phyloP scores from a whole-genome alignment of 64 coral and sea anemone species.

The Anthopleura sola region DNA sequence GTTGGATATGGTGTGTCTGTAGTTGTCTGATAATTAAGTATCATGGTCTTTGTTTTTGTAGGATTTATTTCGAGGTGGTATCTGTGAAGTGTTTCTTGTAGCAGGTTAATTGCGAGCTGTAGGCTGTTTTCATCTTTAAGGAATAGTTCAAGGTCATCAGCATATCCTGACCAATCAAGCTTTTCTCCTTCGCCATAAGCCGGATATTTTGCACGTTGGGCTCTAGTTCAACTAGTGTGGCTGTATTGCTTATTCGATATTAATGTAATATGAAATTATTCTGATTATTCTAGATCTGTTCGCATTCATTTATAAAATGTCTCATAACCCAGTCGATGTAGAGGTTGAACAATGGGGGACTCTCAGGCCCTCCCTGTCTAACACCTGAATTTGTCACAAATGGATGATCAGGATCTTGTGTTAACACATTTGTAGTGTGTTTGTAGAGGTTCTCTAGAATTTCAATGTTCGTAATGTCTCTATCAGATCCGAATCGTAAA shows the following conservation, averaged over 20 bases:
- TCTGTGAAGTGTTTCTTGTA: background rate
- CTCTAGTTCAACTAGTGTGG: conserved; percentile 26
- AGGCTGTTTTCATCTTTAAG: background rate
- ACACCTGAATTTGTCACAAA: conserved; percentile 18
- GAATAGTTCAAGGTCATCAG: background rate
- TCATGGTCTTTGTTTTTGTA: too few relatives aligned
- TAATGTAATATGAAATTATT: conserved; percentile 15
- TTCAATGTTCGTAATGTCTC: background rate
- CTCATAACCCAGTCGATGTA: conserved; percentile 16
- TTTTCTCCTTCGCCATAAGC: background rate
- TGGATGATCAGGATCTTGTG: conserved; percentile 9
- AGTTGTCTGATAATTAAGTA: too few relatives aligned
- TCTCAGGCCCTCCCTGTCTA: conserved; percentile 15
- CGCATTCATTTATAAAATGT: conserved; percentile 12
- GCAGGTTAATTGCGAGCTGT: background rate
- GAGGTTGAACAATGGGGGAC: conserved; percentile 12
- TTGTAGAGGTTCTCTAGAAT: background rate
- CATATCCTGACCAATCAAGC: background rate
- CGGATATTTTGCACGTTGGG: background rate
- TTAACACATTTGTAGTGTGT: conserved; percentile 1
- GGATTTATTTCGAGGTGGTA: background rate
- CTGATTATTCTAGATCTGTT: background rate
- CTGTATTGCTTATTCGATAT: conserved; percentile 19
- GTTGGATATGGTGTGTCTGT: too few relatives aligned
- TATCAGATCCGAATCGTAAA: background rate